Evolutionary conservation across 2,797 vertebrate species (phyloP).

Genomic region (Ficedula albicollis): DNA sequence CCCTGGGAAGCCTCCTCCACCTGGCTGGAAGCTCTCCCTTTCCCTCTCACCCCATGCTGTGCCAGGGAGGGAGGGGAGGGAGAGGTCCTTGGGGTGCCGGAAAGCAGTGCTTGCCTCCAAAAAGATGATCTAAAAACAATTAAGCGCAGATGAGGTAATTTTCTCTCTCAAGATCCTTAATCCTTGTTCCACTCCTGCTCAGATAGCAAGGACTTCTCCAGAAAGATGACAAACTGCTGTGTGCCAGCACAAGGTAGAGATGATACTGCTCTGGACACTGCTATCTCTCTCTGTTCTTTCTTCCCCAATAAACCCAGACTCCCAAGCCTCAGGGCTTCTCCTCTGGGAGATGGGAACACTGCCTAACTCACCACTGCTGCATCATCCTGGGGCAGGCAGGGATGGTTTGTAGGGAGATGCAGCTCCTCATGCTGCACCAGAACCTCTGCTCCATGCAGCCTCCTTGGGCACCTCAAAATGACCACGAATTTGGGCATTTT

Average conservation of each 20-base stretch:
- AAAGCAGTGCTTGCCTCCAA: background rate
- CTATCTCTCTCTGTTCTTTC: background rate
- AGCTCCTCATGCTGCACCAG: rapidly evolving
- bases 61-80: background rate
- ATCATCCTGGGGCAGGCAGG: background rate
- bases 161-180: constrained; percentile 28
- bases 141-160: constrained; percentile 33
- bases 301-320: background rate
- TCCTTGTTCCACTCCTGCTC: background rate
- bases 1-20: background rate
- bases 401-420: background rate
- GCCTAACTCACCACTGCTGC: background rate
- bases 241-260: background rate
- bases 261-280: background rate
- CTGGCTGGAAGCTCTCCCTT: background rate
- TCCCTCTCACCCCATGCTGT: background rate
- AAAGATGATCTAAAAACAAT: constrained; percentile 31
- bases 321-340: background rate
- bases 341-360: background rate
- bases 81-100: background rate
- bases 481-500: background rate
- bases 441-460: background rate
- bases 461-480: rapidly evolving
- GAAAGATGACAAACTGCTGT: background rate
- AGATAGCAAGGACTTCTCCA: background rate